These are phyloP conservation scores for Rhineura floridana DNA, from an alignment of 2,113 vertebrate genomes.

Conservation along the genomic window DNA sequence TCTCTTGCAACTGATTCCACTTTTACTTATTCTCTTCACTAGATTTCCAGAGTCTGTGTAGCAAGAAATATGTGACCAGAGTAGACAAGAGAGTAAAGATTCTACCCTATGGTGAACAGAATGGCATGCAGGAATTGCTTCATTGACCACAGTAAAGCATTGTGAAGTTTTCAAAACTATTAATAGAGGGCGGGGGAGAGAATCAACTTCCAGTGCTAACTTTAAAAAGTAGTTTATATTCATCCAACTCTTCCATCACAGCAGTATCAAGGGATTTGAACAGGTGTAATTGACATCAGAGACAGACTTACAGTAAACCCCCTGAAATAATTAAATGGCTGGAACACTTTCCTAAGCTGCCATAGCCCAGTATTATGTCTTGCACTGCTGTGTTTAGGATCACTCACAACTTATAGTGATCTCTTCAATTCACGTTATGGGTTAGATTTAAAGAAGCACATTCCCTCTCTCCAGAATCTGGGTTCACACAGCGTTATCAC, in stretches of 20 bases:
- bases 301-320: constrained; percentile 38
- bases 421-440: constrained; percentile 26
- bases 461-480: not conserved
- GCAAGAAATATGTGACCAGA: constrained; percentile 14
- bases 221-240: constrained; percentile 46
- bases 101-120: constrained; percentile 21
- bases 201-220: constrained; percentile 30
- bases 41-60: rapidly evolving
- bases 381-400: constrained; percentile 15
- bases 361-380: not conserved
- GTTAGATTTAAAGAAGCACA: constrained; percentile 25
- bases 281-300: constrained; percentile 57
- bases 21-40: not conserved
- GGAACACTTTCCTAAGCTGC: constrained; percentile 49
- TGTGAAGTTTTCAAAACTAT: constrained; percentile 47
- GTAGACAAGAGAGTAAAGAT: not conserved
- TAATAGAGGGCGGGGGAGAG: constrained; percentile 21
- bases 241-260: constrained; percentile 50
- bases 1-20: not conserved
- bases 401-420: constrained; percentile 34
- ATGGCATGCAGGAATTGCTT: constrained; percentile 6
- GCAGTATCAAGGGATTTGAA: constrained; percentile 53
- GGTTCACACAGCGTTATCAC: not conserved
- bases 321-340: constrained; percentile 58
- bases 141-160: constrained; percentile 35